Conservation (phyloP, 2,797 vertebrate species). For the Moxostoma hubbsi region DNA sequence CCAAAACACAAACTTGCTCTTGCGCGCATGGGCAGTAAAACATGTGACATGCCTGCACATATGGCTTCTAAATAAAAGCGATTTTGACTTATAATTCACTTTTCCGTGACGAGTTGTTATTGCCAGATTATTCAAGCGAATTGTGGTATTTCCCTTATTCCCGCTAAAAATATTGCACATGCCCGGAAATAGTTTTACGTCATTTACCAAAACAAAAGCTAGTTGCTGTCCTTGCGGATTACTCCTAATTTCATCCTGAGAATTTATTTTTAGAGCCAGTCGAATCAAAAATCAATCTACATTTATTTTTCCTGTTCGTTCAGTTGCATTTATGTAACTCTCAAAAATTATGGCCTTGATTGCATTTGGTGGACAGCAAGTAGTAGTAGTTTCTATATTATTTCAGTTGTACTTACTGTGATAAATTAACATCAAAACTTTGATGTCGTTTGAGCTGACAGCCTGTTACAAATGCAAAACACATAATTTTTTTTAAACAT, state of each 20-base stretch:
- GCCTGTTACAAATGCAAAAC: background rate
- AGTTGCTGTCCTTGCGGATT: background rate
- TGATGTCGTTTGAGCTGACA: background rate
- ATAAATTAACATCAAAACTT: background rate
- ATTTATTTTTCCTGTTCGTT: background rate
- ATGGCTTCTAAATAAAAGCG: background rate
- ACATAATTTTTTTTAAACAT: background rate
- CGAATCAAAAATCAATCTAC: background rate
- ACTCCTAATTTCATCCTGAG: background rate
- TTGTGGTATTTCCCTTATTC: background rate
- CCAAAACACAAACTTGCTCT: no score
- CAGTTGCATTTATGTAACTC: background rate
- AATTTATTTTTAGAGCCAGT: background rate
- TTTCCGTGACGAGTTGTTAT: background rate
- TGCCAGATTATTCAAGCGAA: background rate
- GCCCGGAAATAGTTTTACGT: conserved; percentile 31
- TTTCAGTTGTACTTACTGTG: background rate
- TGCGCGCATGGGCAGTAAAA: background rate
- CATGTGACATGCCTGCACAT: background rate
- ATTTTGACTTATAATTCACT: background rate
- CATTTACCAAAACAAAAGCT: conserved; percentile 4
- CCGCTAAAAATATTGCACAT: conserved; percentile 4
- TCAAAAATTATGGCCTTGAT: background rate
- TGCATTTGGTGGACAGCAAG: background rate
- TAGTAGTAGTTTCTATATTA: background rate